Percentiles rank a stretch among this genome's conserved stretches.
Conservation (phyloP, 2,888 invertebrate species). For the Saturnia pavonia region DNA sequence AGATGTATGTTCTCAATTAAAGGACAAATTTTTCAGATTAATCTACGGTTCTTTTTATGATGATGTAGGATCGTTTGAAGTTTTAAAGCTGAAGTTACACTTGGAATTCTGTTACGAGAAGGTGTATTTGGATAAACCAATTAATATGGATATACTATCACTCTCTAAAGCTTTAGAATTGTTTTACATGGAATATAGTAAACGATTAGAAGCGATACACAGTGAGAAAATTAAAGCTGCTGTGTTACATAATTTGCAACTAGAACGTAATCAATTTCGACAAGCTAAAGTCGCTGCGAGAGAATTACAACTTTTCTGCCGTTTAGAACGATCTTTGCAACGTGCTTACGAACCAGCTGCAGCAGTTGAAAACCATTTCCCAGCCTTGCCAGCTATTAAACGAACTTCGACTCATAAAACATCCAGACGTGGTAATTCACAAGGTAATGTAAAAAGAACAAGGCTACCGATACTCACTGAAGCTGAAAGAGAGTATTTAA, state of each 20-base stretch:
- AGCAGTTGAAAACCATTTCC: conserved; percentile 25
- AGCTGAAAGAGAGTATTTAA: conserved; percentile 63
- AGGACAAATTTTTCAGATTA: conserved; percentile 78
- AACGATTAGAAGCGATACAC: conserved; percentile 80
- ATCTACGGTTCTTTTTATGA: conserved; percentile 81
- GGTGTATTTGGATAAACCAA: conserved; percentile 80
- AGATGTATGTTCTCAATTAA: conserved; percentile 72
- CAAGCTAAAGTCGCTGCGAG: conserved; percentile 80
- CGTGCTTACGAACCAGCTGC: conserved; percentile 62
- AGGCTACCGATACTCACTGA: conserved; percentile 45
- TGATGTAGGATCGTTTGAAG: conserved; percentile 77
- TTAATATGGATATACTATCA: conserved; percentile 75
- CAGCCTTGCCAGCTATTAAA: conserved; percentile 18
- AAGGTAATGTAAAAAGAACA: conserved; percentile 27
- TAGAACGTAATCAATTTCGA: conserved; percentile 74
- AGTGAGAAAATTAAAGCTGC: conserved; percentile 75
- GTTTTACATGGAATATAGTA: conserved; percentile 74
- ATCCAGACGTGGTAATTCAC: conserved; percentile 13
- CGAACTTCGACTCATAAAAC: conserved; percentile 27
- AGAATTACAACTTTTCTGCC: conserved; percentile 78
- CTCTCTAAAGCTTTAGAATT: conserved; percentile 83
- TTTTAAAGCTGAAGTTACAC: conserved; percentile 80
- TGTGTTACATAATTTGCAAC: conserved; percentile 74
- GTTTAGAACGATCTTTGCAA: conserved; percentile 68
- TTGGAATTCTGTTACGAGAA: conserved; percentile 85